A percentile compares a stretch with the other conserved stretches of the same genome.
Conservation (phyloP, 1,140 invertebrate genomes). For the Frieseomelitta varia region DNA sequence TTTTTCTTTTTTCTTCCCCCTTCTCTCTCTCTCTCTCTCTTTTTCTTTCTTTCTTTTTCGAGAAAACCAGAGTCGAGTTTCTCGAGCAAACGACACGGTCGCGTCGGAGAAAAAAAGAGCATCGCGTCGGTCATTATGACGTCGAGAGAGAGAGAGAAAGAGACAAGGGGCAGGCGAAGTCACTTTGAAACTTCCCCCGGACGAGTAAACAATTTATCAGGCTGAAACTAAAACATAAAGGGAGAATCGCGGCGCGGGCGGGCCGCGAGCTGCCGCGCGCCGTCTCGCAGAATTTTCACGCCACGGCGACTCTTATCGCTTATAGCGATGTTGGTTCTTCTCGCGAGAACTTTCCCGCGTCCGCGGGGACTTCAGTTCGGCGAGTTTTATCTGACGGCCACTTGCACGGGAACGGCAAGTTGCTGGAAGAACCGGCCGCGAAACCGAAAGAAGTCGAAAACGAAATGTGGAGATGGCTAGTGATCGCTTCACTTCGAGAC, state of each 20-base stretch:
- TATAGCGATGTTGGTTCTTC: not conserved
- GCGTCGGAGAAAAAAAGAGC: constrained; percentile 11
- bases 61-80: not conserved
- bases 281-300: constrained; percentile 42
- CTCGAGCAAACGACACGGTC: not conserved
- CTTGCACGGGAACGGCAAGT: constrained; percentile 39
- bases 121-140: constrained; percentile 17
- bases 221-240: constrained; percentile 23
- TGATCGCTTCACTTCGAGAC: not conserved
- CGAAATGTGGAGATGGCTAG: not conserved
- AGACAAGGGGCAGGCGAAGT: constrained; percentile 1
- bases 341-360: constrained; percentile 37
- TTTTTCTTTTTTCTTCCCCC: no score
- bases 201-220: constrained; percentile 42
- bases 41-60: not conserved
- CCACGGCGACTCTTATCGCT: constrained; percentile 54
- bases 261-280: no score
- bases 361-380: constrained; percentile 36
- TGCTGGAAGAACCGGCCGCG: constrained; percentile 12
- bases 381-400: constrained; percentile 62
- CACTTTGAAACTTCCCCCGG: constrained; percentile 9
- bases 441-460: not conserved
- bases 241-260: not conserved
- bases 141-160: no score
- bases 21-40: no score